Conservation (phyloP, 2,888 invertebrate genomes). For the Clanis bilineata region DNA sequence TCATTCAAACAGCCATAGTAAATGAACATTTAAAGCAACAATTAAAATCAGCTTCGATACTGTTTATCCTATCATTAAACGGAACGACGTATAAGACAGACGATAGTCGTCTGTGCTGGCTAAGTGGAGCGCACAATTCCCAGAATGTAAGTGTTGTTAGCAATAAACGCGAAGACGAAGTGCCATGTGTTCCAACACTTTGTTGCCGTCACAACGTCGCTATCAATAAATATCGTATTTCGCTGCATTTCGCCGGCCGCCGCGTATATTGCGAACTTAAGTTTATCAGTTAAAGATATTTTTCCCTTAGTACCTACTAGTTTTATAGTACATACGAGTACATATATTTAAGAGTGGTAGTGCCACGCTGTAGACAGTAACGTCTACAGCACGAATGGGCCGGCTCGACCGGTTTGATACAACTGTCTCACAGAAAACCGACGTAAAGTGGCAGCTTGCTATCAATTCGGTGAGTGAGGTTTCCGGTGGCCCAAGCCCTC, state of each 20-base stretch:
- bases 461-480: too few relatives aligned
- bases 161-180: slow-evolving; percentile 36
- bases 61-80: not conserved
- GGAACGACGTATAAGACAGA: slow-evolving; percentile 5
- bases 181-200: slow-evolving; percentile 35
- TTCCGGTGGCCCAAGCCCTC: too few relatives aligned
- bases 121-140: slow-evolving; percentile 19
- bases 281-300: not conserved
- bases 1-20: not conserved
- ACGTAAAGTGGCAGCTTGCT: too few relatives aligned
- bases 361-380: too few relatives aligned
- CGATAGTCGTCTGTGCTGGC: not conserved
- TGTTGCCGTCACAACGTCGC: slow-evolving; percentile 42
- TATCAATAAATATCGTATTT: slow-evolving; percentile 43
- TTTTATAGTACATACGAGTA: not conserved
- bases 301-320: not conserved
- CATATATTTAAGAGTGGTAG: too few relatives aligned
- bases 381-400: too few relatives aligned
- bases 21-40: not conserved
- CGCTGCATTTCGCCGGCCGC: slow-evolving; percentile 29
- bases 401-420: too few relatives aligned
- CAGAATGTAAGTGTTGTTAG: slow-evolving; percentile 22
- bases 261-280: slow-evolving; percentile 19
- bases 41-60: not conserved
- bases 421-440: too few relatives aligned